Conservation (phyloP, 1,140 invertebrate species). For the Neomicropteryx cornuta region DNA sequence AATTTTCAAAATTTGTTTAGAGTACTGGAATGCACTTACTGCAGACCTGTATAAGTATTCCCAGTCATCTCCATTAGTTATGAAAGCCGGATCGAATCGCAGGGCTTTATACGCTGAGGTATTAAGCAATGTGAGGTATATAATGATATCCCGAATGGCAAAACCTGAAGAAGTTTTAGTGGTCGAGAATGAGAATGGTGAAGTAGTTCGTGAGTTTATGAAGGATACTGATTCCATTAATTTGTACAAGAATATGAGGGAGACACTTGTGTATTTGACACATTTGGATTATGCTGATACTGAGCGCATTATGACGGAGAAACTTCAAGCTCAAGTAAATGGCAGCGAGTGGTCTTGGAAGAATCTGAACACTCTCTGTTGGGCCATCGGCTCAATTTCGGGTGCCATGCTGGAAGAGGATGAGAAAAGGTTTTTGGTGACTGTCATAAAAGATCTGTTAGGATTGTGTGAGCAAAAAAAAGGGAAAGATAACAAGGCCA, state of each 20-base stretch:
- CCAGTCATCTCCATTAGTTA: conserved; percentile 30
- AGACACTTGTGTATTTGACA: conserved; percentile 96
- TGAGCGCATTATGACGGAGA: conserved; percentile 98
- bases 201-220: conserved; percentile 99
- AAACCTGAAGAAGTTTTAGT: conserved; percentile 99
- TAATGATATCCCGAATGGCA: conserved; percentile 99
- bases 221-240: conserved; percentile 99
- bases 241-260: conserved; percentile 99
- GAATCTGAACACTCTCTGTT: conserved; percentile 98
- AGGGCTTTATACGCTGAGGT: conserved; percentile 69
- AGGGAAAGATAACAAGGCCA: conserved; percentile 99
- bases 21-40: conserved; percentile 95
- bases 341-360: conserved; percentile 99
- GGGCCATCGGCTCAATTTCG: conserved; percentile 99
- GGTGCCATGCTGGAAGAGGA: conserved; percentile 98
- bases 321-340: conserved; percentile 97
- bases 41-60: conserved; percentile 77
- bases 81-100: conserved; percentile 33
- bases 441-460: conserved; percentile 97
- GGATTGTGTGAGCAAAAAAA: conserved; percentile 98
- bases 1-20: conserved; percentile 99
- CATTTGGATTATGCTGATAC: conserved; percentile 98
- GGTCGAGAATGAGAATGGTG: conserved; percentile 99
- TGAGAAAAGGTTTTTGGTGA: conserved; percentile 97
- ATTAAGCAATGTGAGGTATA: conserved; percentile 85